phyloP scores from a whole-genome alignment of 2,888 invertebrate species.

The Entomobrya multifasciata region DNA sequence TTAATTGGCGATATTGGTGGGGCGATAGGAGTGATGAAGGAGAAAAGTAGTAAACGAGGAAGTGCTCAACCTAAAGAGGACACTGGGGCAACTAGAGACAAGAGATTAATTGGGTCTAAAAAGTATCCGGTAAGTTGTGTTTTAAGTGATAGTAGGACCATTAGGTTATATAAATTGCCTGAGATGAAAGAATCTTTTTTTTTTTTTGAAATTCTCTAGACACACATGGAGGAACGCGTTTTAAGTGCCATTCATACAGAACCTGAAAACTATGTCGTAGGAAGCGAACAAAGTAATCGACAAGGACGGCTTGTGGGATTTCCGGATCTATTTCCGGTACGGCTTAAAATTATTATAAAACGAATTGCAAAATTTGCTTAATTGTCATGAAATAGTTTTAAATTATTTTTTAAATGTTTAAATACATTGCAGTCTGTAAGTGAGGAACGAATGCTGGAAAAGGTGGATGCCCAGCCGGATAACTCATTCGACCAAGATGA shows the following conservation, averaged over 20 bases:
- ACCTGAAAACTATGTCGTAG: slow-evolving; percentile 10
- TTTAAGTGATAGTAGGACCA: too few relatives aligned
- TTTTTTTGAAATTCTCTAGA: not conserved
- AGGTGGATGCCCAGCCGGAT: not conserved
- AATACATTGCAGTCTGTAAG: not conserved
- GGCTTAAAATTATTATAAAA: too few relatives aligned
- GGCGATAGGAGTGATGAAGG: not conserved
- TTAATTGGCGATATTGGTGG: slow-evolving; percentile 22
- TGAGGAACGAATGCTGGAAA: not conserved
- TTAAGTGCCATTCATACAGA: slow-evolving; percentile 14
- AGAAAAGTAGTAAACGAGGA: not conserved
- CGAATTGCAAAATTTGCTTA: too few relatives aligned
- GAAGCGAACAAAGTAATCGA: not conserved
- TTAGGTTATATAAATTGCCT: too few relatives aligned
- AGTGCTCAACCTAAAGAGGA: not conserved
- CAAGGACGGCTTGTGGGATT: slow-evolving; percentile 23
- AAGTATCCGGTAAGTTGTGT: slow-evolving; percentile 29
- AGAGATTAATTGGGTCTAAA: slow-evolving; percentile 27
- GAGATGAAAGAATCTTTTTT: not conserved
- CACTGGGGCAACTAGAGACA: not conserved
- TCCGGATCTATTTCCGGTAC: slow-evolving; percentile 2
- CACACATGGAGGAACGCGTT: slow-evolving; percentile 6
- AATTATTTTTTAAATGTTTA: not conserved
- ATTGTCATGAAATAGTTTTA: too few relatives aligned
- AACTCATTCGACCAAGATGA: not conserved